A percentile compares a stretch with the other conserved stretches of the same genome.
These are phyloP conservation scores for Lasioglossum zephyrum DNA, from an alignment of 2,888 invertebrate species.

Conservation along the genomic window DNA sequence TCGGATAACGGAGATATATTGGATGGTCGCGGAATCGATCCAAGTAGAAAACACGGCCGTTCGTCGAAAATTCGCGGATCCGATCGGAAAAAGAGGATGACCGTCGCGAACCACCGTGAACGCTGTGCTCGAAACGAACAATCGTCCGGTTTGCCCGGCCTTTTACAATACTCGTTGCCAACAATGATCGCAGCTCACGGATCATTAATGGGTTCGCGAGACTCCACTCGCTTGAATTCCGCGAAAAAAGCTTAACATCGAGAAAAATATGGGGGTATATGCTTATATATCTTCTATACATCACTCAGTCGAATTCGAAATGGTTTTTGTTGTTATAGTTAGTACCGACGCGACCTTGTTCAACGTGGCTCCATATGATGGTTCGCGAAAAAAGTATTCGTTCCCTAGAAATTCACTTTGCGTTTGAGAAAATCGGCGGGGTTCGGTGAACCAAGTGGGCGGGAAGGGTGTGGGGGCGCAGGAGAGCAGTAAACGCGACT, in stretches of 20 bases:
- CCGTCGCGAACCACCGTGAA: slow-evolving; percentile 37
- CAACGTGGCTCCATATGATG: slow-evolving; percentile 53
- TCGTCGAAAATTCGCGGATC: slow-evolving; percentile 36
- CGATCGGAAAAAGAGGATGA: slow-evolving; percentile 26
- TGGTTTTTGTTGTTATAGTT: slow-evolving; percentile 62
- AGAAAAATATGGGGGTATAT: slow-evolving; percentile 82
- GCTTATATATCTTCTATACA: slow-evolving; percentile 74
- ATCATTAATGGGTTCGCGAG: slow-evolving; percentile 55
- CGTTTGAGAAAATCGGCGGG: slow-evolving; percentile 64
- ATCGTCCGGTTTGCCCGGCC: slow-evolving; percentile 24
- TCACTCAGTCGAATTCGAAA: slow-evolving; percentile 80
- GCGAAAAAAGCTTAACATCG: slow-evolving; percentile 82
- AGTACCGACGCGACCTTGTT: slow-evolving; percentile 56
- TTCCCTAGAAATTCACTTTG: slow-evolving; percentile 77
- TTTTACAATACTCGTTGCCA: slow-evolving; percentile 38
- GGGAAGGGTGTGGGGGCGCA: not conserved
- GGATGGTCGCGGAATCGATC: not conserved
- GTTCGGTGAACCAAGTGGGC: not conserved
- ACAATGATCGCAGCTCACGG: slow-evolving; percentile 21
- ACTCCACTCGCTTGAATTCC: slow-evolving; percentile 71
- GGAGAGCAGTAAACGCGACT: slow-evolving; percentile 46
- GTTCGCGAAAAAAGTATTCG: slow-evolving; percentile 62
- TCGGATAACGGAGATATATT: not conserved
- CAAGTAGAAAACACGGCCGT: slow-evolving; percentile 23
- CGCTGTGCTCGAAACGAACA: slow-evolving; percentile 24